phyloP scores from a whole-genome alignment of 2,113 vertebrate genomes.

The Antennarius striatus region DNA sequence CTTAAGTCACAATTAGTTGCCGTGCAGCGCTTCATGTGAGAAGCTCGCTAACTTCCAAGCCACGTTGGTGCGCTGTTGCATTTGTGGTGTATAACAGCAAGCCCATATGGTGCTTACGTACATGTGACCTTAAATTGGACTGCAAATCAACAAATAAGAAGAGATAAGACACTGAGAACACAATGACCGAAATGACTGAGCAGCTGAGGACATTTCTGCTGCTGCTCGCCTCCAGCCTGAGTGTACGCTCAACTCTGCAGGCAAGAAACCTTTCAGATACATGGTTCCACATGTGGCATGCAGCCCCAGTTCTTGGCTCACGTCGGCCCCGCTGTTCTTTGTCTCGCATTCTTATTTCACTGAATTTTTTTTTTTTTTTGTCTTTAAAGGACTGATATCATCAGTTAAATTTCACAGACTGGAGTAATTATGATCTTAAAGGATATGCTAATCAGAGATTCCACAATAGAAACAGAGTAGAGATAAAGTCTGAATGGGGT shows the following conservation, averaged over 20 bases:
- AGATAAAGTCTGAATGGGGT: constrained; percentile 19
- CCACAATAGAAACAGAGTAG: constrained; percentile 9
- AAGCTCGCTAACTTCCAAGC: too few relatives aligned
- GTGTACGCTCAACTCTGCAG: constrained; percentile 36
- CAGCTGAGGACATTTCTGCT: constrained; percentile 49
- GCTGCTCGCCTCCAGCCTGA: constrained; percentile 21
- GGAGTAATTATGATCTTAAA: constrained; percentile 61
- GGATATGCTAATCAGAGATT: constrained; percentile 63
- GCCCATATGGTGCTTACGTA: too few relatives aligned
- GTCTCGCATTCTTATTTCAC: constrained; percentile 22
- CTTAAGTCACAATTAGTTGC: too few relatives aligned
- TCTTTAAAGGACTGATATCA: constrained; percentile 56
- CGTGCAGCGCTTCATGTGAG: too few relatives aligned
- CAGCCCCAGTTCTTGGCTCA: constrained; percentile 60
- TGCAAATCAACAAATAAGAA: too few relatives aligned
- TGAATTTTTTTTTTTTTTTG: constrained; percentile 44
- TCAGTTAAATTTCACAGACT: constrained; percentile 71
- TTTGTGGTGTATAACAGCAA: too few relatives aligned
- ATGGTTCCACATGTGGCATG: constrained; percentile 60
- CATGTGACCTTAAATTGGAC: too few relatives aligned
- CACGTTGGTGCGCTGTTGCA: too few relatives aligned
- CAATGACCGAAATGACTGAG: constrained; percentile 42
- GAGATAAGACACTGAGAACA: not conserved
- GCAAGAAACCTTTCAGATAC: constrained; percentile 21
- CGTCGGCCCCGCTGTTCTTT: constrained; percentile 34